Base-by-base conservation (phyloP, 2,113 vertebrate genomes). In the Chitala chitala region DNA sequence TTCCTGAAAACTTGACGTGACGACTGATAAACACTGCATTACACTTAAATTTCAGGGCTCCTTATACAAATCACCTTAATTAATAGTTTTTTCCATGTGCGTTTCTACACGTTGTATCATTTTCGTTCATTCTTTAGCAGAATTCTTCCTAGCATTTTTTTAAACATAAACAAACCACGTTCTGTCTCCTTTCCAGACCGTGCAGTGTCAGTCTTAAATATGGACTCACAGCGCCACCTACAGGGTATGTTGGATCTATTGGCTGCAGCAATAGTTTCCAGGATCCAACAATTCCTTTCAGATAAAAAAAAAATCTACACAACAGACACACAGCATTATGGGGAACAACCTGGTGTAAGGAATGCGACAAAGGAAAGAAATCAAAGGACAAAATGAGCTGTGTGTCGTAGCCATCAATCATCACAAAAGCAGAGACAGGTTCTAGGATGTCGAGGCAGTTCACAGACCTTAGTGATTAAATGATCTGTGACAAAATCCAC, bases 61-160 rank as follows among this genome's bases (percentile, higher is more conserved):
- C n/a, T n/a, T n/a, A n/a, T n/a, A n/a, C n/a, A n/a, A n/a, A n/a
- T n/a, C 44, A 46, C 55, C 31, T 58, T 22, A 58, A 58, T 26
- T 5, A 29, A 26, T 10, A 29, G 2, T 58, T 58, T 58, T 26
- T 56, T 58, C 31, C 17, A 5, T 31, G 24, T 31, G 55, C n/a
- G 55, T 29, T 3, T 9, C 10, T 58, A 13, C 31, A 61, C 36
- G 29, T 31, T 61, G 55, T 29, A 36, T 36, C 58, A 61, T 1
- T 61, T 17, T 12, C 20, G 58, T 13, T 7, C n/a, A 20, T 53
- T 46, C 12, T 12, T 46, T 6, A 20, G n/a, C 24, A n/a, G n/a
- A 22, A 59, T 46, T 71, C 55, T 74, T 77, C 78, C 69, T 7
- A 33, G 24, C 56, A 59, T 10, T 7, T 59, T 59, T 59, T 59